Evolutionary conservation across 2,113 vertebrate species (phyloP).

Genomic region (Chrysochloris asiatica): DNA sequence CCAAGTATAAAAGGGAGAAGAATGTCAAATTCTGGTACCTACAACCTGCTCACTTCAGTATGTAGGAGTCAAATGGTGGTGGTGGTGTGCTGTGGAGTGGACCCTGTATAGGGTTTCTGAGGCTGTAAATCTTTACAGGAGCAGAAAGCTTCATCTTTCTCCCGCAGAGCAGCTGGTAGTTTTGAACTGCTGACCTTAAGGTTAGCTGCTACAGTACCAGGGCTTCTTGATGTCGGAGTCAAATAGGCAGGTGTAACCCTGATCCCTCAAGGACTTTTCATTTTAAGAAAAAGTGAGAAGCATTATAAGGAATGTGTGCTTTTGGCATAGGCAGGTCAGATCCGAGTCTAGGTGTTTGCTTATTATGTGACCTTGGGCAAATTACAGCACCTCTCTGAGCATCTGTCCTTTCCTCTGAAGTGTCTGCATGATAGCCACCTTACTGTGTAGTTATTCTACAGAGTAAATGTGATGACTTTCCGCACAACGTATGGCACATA

Average conservation of each 20-base stretch:
- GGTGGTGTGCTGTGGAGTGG: too few species aligned
- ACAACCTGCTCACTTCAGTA: background rate
- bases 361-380: background rate
- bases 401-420: background rate
- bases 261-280: background rate
- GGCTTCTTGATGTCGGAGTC: background rate
- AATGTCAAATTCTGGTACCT: background rate
- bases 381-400: background rate
- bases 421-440: background rate
- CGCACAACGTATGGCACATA: background rate
- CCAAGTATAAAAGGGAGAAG: background rate
- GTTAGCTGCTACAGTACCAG: too few species aligned
- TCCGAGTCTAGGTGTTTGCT: background rate
- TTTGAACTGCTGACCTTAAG: too few species aligned
- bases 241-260: background rate
- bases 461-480: background rate
- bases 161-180: too few species aligned
- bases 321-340: background rate
- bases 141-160: too few species aligned
- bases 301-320: background rate
- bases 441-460: background rate
- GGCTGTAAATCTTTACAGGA: too few species aligned
- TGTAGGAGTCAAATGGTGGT: background rate
- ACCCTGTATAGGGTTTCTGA: too few species aligned
- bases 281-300: constrained; percentile 7